Percentiles rank a stretch among this genome's conserved stretches.
Evolutionary conservation across 2,113 vertebrate genomes (phyloP).

Genomic region (Vidua chalybeata): DNA sequence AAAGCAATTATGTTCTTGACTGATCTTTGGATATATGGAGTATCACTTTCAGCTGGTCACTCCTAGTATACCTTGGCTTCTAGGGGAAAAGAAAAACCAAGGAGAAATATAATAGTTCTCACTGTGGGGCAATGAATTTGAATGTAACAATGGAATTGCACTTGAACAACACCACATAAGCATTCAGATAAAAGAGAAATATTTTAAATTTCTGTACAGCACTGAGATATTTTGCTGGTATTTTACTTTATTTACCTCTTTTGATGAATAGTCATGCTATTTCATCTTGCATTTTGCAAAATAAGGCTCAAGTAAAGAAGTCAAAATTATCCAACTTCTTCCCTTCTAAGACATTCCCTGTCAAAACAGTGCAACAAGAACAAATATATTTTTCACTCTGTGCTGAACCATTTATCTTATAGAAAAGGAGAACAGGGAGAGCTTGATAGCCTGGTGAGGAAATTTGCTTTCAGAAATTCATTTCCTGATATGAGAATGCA

Average conservation of each 20-base stretch:
- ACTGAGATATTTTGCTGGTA: neutral
- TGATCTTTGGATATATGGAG: neutral
- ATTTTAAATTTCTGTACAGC: neutral
- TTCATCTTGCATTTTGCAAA: neutral
- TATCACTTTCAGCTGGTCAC: neutral
- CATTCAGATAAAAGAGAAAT: neutral
- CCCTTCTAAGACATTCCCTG: neutral
- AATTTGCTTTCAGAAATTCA: conserved; percentile 33
- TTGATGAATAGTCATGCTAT: neutral
- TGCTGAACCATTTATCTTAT: neutral
- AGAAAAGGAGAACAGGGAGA: neutral
- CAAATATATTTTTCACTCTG: neutral
- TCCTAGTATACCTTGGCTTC: neutral
- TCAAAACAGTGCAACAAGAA: neutral
- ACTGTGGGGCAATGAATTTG: neutral
- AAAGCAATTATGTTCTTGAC: neutral
- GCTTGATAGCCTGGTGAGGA: neutral
- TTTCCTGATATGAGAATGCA: conserved; percentile 20
- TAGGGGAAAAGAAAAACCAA: neutral
- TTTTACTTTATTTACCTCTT: neutral
- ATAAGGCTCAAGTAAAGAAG: neutral
- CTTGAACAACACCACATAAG: neutral
- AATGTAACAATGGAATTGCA: neutral
- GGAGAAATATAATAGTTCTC: neutral
- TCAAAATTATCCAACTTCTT: neutral